Percentiles rank a stretch among this genome's conserved stretches.
phyloP scores from a whole-genome alignment of 2,797 vertebrate genomes.

The Cyclura pinguis region DNA sequence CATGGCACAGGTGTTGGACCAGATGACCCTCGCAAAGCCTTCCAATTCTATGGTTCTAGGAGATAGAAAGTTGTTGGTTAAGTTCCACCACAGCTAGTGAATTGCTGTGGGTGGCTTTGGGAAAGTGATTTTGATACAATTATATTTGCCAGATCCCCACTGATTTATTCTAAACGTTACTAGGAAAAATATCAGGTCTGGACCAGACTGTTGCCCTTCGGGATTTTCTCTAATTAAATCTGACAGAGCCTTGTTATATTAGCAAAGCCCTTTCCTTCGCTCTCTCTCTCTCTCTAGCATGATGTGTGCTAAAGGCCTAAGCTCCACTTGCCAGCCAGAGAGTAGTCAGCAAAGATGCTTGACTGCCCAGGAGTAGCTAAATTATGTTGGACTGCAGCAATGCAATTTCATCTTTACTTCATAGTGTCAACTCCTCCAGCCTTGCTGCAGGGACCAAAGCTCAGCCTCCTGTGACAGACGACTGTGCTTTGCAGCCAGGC shows the following conservation, averaged over 20 bases:
- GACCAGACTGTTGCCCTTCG: neutral
- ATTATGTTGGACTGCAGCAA: constrained; percentile 12
- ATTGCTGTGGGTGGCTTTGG: neutral
- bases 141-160: neutral
- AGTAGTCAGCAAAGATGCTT: constrained; percentile 19
- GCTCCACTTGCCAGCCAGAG: neutral
- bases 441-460: neutral
- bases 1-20: too few species aligned
- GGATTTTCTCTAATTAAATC: constrained; percentile 10
- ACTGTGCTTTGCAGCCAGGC: neutral
- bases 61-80: neutral
- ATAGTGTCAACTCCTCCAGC: constrained; percentile 1
- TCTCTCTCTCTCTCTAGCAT: neutral
- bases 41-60: neutral
- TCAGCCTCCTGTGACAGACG: neutral
- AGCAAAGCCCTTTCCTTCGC: neutral
- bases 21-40: too few species aligned
- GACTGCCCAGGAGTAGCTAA: constrained; percentile 11
- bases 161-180: constrained; percentile 26
- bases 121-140: neutral
- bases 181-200: neutral
- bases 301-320: neutral
- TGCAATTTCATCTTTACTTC: constrained; percentile 25
- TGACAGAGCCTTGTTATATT: neutral
- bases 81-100: too few species aligned